Evolutionary conservation across 2,797 vertebrate genomes (phyloP), one percentile per base, ranked within the genome.

Genomic region (Sebastes kiyomatsui): DNA sequence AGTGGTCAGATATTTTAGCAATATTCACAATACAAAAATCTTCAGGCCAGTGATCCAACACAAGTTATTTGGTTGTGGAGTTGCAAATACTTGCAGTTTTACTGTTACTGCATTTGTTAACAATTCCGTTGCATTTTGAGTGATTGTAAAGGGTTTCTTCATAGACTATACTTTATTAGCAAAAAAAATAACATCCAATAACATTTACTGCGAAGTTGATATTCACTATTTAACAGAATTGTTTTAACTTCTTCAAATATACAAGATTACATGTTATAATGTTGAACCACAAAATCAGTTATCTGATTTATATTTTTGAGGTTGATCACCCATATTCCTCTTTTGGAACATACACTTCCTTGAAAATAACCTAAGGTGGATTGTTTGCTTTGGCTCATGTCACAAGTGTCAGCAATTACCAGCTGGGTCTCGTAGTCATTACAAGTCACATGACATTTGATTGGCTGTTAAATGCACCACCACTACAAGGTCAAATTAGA

Each of bases 131-230:
- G 46, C 46, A 49, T 71, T 14, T 6, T 54, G 49, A 70, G 4
- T 7, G 0, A 14, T 20, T 12, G 3, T 42, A 14, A 42, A n/a
- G 4, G 1, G 16, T 10, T 14, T 58, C 9, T 42, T 7, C 16
- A 61, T 1, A 18, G n/a, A 58, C 32, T 22, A 6, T 1, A 0
- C 32, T 38, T 28, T 1, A 4, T 22, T 23, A 0, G 20, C 33
- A 33, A 55, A 35, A 10, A 6, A 16, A 6, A 16, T 59, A 27
- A 20, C 42, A 25, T 4, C 62, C 42, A 22, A 65, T 64, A n/a
- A 23, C 58, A 23, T 59, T 32, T 32, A 67, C 10, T 10, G 13
- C 12, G 0, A 20, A 14, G 13, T 22, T 54, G 9, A n/a, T 16
- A 10, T 6, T 56, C 13, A 22, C 20, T 5, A 4, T 16, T 27